phyloP scores from a whole-genome alignment of 92 coral and sea anemone genomes.

The Paramuricea clavata region DNA sequence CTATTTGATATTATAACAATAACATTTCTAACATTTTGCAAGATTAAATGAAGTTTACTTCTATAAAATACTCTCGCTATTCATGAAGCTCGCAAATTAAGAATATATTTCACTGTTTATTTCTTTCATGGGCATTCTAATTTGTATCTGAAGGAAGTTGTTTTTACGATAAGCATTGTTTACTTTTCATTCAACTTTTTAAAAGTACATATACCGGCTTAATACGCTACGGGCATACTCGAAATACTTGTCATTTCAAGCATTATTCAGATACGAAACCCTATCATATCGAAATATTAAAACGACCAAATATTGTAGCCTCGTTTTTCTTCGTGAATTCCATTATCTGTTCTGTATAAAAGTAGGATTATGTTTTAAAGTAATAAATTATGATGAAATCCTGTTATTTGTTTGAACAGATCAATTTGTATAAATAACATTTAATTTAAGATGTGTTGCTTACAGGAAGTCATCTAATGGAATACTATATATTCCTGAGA shows the following conservation, averaged over 20 bases:
- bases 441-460: slow-evolving; percentile 3
- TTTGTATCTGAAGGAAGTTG: not conserved
- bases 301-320: not conserved
- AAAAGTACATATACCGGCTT: not conserved
- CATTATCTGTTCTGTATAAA: not conserved
- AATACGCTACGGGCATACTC: not conserved
- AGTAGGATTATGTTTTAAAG: not conserved
- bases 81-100: not conserved
- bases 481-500: slow-evolving; percentile 8
- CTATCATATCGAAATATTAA: not conserved
- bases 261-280: not conserved
- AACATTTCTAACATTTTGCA: not conserved
- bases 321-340: not conserved
- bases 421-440: not conserved
- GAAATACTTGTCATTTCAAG: not conserved
- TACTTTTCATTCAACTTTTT: not conserved
- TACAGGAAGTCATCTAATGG: slow-evolving; percentile 19
- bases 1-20: not conserved
- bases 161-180: slow-evolving; percentile 6
- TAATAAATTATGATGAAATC: not conserved
- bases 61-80: not conserved
- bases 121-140: not conserved
- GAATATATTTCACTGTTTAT: not conserved
- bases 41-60: not conserved
- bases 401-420: slow-evolving; percentile 22